phyloP scores from a whole-genome alignment of 2,113 vertebrate genomes.

The Grallaria varia region DNA sequence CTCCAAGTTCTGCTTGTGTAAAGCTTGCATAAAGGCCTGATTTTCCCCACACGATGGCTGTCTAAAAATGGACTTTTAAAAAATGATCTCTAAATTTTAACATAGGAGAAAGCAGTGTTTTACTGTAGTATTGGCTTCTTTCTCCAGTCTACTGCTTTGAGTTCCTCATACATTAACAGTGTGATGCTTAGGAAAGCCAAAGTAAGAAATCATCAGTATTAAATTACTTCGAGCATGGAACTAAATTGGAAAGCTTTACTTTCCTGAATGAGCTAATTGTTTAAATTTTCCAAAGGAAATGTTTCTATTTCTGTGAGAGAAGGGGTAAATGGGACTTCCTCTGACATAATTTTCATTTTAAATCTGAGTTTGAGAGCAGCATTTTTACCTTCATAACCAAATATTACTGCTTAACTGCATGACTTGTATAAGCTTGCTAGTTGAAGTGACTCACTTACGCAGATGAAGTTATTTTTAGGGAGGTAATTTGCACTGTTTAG shows the following conservation, averaged over 20 bases:
- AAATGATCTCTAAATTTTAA: conserved; percentile 21
- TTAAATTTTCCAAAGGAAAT: conserved; percentile 55
- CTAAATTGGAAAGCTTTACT: conserved; percentile 57
- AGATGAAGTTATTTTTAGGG: conserved; percentile 81
- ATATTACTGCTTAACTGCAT: conserved; percentile 61
- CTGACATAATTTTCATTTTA: conserved; percentile 55
- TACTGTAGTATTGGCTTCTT: neutral
- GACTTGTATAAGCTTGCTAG: conserved; percentile 74
- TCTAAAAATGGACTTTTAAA: conserved; percentile 28
- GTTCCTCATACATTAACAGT: neutral
- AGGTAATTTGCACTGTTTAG: conserved; percentile 77
- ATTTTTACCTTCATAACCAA: conserved; percentile 69
- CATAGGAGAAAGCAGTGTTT: neutral
- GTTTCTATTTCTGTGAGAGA: conserved; percentile 45
- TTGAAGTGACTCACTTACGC: conserved; percentile 75
- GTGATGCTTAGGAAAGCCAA: conserved; percentile 9
- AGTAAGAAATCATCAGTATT: conserved; percentile 34
- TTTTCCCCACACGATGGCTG: neutral
- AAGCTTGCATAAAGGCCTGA: conserved; percentile 30
- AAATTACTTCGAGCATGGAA: conserved; percentile 27
- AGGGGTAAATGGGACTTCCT: conserved; percentile 48
- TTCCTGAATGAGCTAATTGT: conserved; percentile 60
- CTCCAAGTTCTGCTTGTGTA: conserved; percentile 30
- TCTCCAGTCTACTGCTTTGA: neutral
- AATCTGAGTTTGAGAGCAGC: conserved; percentile 61